Conservation (phyloP, 2,113 vertebrate species). For the Pampusana beccarii region DNA sequence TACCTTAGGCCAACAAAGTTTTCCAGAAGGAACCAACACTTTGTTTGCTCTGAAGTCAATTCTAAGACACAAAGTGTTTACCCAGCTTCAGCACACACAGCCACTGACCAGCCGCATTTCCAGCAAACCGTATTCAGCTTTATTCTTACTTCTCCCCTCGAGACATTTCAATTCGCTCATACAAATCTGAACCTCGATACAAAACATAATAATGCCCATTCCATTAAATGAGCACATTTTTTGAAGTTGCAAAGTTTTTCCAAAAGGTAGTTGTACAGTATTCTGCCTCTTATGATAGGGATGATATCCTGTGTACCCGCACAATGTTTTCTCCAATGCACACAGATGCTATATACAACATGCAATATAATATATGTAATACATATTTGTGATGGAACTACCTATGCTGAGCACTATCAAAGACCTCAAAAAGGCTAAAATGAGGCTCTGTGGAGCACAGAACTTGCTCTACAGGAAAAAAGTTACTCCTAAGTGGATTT, state of each 20-base stretch:
- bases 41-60: constrained; percentile 58
- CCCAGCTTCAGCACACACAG: neutral
- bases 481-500: constrained; percentile 7
- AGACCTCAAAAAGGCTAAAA: neutral
- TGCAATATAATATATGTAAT: neutral
- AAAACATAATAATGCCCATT: neutral
- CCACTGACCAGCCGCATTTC: neutral
- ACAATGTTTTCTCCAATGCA: neutral
- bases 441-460: neutral
- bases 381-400: neutral
- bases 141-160: neutral
- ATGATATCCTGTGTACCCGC: neutral
- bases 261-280: neutral
- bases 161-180: neutral
- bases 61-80: constrained; percentile 36
- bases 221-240: neutral
- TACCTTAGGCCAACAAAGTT: constrained; percentile 40
- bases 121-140: neutral
- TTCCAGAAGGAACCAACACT: constrained; percentile 65
- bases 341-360: neutral
- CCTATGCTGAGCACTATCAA: neutral
- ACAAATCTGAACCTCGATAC: neutral
- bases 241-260: neutral
- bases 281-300: neutral
- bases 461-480: neutral